A percentile compares a stretch with the other conserved stretches of the same genome.
phyloP scores from a whole-genome alignment of 2,113 vertebrate genomes.

The Tachysurus vachellii region DNA sequence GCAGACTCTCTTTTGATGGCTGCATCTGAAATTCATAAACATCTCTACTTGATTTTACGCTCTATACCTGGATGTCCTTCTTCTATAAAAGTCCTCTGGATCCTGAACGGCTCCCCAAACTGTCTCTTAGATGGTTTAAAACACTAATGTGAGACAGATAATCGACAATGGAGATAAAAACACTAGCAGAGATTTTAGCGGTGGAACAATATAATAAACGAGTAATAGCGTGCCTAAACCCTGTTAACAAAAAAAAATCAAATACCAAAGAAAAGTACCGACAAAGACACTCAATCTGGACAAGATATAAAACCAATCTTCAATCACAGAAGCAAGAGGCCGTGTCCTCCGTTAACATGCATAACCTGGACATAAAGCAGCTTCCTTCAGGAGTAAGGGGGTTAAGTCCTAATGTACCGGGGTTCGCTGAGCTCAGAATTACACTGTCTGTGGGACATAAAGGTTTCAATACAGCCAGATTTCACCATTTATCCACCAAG shows the following conservation, averaged over 20 bases:
- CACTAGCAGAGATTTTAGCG: conserved; percentile 36
- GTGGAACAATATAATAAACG: conserved; percentile 16
- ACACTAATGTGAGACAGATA: conserved; percentile 43
- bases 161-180: conserved; percentile 38
- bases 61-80: background rate
- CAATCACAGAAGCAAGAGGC: background rate
- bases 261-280: conserved; percentile 1
- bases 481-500: background rate
- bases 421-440: background rate
- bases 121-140: conserved; percentile 45
- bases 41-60: background rate
- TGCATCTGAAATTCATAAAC: conserved; percentile 13
- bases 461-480: background rate
- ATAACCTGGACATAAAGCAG: background rate
- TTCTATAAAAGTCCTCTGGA: conserved; percentile 15
- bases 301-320: conserved; percentile 43
- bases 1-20: background rate
- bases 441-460: background rate
- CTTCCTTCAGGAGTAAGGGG: background rate
- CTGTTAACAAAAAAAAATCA: conserved; percentile 14
- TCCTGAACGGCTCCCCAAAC: background rate
- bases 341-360: background rate
- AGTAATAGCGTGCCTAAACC: background rate
- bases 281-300: conserved; percentile 36
- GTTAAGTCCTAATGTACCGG: background rate